Percentiles rank a stretch among this genome's conserved stretches.
These are phyloP conservation scores for Leucophenga montana DNA, from an alignment of 2,888 invertebrate species.

Conservation along the genomic window DNA sequence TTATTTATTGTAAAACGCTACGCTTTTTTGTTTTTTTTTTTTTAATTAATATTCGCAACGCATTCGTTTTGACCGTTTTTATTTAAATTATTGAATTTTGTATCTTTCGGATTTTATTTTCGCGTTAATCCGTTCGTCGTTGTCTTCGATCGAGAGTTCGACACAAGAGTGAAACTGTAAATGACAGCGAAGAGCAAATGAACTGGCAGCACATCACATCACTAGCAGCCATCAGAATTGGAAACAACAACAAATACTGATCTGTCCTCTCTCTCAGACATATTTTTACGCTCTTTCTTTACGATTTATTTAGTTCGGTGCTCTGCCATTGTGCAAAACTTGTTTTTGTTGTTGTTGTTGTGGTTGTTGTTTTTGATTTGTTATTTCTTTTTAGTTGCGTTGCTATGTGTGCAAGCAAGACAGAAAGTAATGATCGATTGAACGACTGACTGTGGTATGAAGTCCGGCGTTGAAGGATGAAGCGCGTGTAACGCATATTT, in stretches of 20 bases:
- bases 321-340: conserved; percentile 28
- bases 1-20: too few species aligned
- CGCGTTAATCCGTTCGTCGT: conserved; percentile 36
- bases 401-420: neutral
- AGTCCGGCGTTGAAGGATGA: too few species aligned
- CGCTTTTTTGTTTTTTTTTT: conserved; percentile 6
- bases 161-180: conserved; percentile 61
- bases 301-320: conserved; percentile 36
- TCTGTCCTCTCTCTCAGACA: neutral
- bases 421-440: too few species aligned
- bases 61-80: conserved; percentile 15
- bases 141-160: conserved; percentile 62
- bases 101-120: neutral
- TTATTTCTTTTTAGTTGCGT: conserved; percentile 3
- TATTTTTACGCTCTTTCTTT: conserved; percentile 37
- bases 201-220: too few species aligned
- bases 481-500: too few species aligned
- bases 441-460: too few species aligned
- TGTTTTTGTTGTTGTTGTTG: conserved; percentile 17
- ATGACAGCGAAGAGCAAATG: conserved; percentile 11
- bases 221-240: too few species aligned
- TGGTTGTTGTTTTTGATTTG: conserved; percentile 3
- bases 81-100: conserved; percentile 15
- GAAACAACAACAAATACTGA: conserved; percentile 8
- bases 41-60: conserved; percentile 11